Base-by-base conservation (phyloP, 2,797 vertebrate genomes). In the Gymnoscopelus microlampas region DNA sequence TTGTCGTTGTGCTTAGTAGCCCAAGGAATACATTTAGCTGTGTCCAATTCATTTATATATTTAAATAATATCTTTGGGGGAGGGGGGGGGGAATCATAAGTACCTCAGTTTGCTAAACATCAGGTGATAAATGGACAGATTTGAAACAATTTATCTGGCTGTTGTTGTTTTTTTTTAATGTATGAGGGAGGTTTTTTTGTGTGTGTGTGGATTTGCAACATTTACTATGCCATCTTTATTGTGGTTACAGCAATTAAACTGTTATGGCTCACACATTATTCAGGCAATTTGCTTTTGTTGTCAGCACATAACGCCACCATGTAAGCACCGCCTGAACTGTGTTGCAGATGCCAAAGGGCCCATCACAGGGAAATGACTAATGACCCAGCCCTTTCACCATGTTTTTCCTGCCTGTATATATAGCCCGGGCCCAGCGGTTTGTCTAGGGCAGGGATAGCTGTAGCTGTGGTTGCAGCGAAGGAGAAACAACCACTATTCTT, bases 11-110 rank as follows among this genome's bases (percentile, higher is more conserved):
- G 87, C 85, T 89, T 83, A 89, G 88, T 77, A 78, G 81, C 76
- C 78, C 60, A 2, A 71, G 83, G 88, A 90, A 91, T 91, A 90
- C 88, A 91, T 90, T 89, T 83, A 90, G 85, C 85, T 76, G 68
- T 79, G 78, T 88, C 81, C 77, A 74, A 82, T 84, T 88, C 84
- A 44, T 86, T 84, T 84, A 79, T 54, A 11, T 54, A 54, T 54
- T 15, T 54, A 29, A 5, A 39, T 54, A 5, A 39, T 54, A 4
- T 54, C 23, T 54, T 19, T 54, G 10, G 15, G 2, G 23, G 7
- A 15, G 13, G 7, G 2, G 53, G n/a, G 7, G 53, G 53, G 9
- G 71, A 62, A 29, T 77, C 13, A 78, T 86, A 82, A 90, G 89
- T 85, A 80, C 82, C 60, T 1, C 19, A 60, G 73, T 88, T 90